phyloP scores from a whole-genome alignment of 2,797 vertebrate species.

The Lophotriccus pileatus region DNA sequence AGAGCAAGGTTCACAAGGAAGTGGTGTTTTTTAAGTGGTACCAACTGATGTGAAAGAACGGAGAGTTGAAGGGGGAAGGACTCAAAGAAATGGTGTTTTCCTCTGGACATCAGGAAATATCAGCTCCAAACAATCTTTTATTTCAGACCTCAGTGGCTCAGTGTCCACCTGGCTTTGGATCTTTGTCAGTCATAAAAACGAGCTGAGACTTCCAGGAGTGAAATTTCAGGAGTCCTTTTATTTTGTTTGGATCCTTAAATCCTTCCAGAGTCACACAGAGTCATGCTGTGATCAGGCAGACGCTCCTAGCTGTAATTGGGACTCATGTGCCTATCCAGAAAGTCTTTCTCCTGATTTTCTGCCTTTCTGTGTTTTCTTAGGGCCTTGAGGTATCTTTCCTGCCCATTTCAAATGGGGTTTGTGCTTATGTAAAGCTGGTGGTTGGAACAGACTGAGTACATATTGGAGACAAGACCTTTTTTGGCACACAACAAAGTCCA shows the following conservation, averaged over 20 bases:
- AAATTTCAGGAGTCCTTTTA: not conserved
- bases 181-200: not conserved
- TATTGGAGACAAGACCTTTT: not conserved
- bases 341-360: not conserved
- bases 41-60: not conserved
- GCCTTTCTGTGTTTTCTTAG: not conserved
- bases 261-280: not conserved
- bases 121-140: not conserved
- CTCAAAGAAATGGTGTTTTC: not conserved
- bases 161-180: not conserved
- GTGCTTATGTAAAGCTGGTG: not conserved
- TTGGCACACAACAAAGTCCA: not conserved
- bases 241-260: not conserved
- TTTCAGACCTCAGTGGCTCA: not conserved
- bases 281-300: not conserved
- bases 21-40: not conserved
- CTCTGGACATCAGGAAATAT: not conserved
- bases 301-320: not conserved
- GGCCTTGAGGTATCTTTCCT: not conserved
- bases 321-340: not conserved
- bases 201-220: not conserved
- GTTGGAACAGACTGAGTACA: not conserved
- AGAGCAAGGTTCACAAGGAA: not conserved
- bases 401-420: not conserved
- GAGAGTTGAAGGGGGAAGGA: not conserved